phyloP scores from a whole-genome alignment of 2,888 invertebrate species.

The Drosophila affinis region DNA sequence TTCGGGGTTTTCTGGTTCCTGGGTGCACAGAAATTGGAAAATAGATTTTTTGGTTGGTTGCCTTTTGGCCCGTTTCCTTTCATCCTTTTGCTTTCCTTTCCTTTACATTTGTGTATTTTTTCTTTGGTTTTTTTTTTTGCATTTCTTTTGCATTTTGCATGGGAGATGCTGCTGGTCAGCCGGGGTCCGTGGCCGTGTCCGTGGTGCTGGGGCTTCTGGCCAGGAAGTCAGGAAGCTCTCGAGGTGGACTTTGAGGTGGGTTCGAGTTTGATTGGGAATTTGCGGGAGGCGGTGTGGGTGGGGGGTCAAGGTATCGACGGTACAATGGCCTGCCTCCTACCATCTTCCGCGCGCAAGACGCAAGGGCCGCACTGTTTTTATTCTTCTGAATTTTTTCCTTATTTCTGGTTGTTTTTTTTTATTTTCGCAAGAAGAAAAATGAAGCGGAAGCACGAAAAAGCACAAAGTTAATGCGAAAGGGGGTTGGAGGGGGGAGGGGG shows the following conservation, averaged over 20 bases:
- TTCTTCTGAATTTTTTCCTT: constrained; percentile 50
- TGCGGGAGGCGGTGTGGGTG: constrained; percentile 17
- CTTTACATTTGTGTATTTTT: constrained; percentile 30
- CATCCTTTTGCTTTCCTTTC: constrained; percentile 24
- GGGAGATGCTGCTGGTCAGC: constrained; percentile 36
- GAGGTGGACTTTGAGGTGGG: constrained; percentile 36
- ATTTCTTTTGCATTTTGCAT: constrained; percentile 11
- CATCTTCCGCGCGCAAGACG: constrained; percentile 48
- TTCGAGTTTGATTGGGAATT: constrained; percentile 35
- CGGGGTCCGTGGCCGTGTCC: constrained; percentile 13
- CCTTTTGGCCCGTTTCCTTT: constrained; percentile 61
- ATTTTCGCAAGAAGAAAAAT: constrained; percentile 59
- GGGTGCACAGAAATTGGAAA: constrained; percentile 77
- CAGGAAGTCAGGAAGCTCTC: constrained; percentile 51
- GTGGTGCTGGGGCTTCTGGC: constrained; percentile 9
- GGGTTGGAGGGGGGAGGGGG: constrained; percentile 18
- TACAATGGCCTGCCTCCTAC: constrained; percentile 45
- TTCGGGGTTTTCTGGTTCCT: constrained; percentile 18
- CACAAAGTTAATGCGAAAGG: constrained; percentile 64
- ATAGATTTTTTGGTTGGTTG: constrained; percentile 80
- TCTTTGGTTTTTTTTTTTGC: constrained; percentile 4
- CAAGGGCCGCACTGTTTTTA: constrained; percentile 42
- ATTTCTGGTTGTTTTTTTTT: constrained; percentile 27
- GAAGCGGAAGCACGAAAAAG: constrained; percentile 76
- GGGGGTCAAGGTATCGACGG: constrained; percentile 53